These are phyloP conservation scores for Rhynchonycteris naso DNA, from an alignment of 2,797 vertebrate species.

Conservation along the genomic window DNA sequence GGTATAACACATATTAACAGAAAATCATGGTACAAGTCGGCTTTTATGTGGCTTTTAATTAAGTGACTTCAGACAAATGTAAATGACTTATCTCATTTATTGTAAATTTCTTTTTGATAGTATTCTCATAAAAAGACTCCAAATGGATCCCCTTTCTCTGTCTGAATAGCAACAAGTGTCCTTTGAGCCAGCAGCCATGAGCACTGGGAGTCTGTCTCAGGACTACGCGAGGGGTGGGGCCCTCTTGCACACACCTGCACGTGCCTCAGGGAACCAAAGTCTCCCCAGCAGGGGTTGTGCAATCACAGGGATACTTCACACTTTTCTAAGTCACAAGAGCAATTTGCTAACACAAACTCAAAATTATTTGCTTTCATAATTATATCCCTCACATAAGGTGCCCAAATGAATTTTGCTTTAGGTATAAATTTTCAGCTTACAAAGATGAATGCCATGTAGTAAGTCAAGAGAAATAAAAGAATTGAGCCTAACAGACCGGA, in stretches of 20 bases:
- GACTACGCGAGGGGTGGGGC: not conserved
- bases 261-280: not conserved
- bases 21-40: not conserved
- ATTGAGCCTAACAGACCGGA: not conserved
- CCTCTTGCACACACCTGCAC: not conserved
- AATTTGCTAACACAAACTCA: not conserved
- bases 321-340: not conserved
- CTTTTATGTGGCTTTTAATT: conserved; percentile 8
- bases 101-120: not conserved
- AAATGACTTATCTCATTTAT: not conserved
- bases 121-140: not conserved
- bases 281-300: not conserved
- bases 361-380: not conserved
- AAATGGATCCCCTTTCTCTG: not conserved
- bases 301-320: not conserved
- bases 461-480: not conserved
- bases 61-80: not conserved
- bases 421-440: not conserved
- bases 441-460: not conserved
- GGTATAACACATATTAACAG: not conserved
- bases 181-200: not conserved
- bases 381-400: not conserved
- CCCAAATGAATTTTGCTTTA: not conserved
- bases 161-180: not conserved
- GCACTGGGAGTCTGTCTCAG: not conserved